These are phyloP conservation scores for Sylvietta virens DNA, from an alignment of 2,113 vertebrate genomes.

Conservation along the genomic window DNA sequence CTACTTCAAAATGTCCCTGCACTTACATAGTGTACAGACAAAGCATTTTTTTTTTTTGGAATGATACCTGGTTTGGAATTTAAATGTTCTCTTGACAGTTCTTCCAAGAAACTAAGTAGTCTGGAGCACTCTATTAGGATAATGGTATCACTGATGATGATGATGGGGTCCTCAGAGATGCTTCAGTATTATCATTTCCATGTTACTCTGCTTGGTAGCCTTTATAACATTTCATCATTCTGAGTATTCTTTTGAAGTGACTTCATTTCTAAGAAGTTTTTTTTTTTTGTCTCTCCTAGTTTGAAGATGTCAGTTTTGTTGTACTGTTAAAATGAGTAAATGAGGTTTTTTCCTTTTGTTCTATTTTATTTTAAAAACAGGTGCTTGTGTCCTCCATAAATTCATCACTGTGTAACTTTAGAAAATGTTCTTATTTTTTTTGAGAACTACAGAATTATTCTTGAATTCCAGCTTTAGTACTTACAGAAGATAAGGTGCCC, in stretches of 20 bases:
- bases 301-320: not conserved
- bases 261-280: not conserved
- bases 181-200: not conserved
- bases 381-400: not conserved
- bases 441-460: not conserved
- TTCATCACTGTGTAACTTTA: not conserved
- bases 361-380: not conserved
- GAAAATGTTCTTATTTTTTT: not conserved
- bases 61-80: not conserved
- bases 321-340: not conserved
- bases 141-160: not conserved
- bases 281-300: not conserved
- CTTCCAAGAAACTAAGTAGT: not conserved
- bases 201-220: not conserved
- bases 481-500: not conserved
- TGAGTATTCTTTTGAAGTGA: not conserved
- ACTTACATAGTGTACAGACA: not conserved
- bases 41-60: not conserved
- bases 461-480: not conserved
- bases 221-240: not conserved
- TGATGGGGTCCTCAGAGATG: not conserved
- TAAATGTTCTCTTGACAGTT: not conserved
- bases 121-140: not conserved
- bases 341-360: fast-evolving
- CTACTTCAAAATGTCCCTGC: not conserved